Percentiles rank a stretch among this genome's conserved stretches.
Conservation (phyloP, 2,888 invertebrate genomes). For the Caenorhabditis sp. region DNA sequence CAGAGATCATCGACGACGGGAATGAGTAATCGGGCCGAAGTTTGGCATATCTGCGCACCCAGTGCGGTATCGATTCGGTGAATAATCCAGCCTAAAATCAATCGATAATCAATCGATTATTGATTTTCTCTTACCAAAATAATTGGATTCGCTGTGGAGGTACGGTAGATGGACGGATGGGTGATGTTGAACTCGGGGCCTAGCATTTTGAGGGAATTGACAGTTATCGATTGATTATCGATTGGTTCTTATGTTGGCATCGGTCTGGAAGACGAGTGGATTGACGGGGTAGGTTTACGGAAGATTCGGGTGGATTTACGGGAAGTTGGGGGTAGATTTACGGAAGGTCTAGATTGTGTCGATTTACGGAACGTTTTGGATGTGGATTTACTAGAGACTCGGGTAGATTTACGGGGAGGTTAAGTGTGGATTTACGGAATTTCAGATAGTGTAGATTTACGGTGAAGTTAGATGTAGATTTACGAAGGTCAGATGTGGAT, state of each 20-base stretch:
- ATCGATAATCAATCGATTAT: neutral
- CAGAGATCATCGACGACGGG: constrained; percentile 68
- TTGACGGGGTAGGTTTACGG: too few species aligned
- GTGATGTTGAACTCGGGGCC: constrained; percentile 61
- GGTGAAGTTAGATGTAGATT: too few species aligned
- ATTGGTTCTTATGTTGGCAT: constrained; percentile 41
- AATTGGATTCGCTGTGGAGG: constrained; percentile 61
- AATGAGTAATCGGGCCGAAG: constrained; percentile 74
- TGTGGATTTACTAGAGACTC: too few species aligned
- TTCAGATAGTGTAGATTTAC: too few species aligned
- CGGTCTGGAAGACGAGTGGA: neutral
- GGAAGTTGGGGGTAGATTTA: too few species aligned
- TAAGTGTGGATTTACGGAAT: too few species aligned
- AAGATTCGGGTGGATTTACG: too few species aligned
- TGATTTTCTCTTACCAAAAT: constrained; percentile 44
- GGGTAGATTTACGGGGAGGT: too few species aligned
- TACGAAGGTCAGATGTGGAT: too few species aligned
- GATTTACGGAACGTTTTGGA: too few species aligned
- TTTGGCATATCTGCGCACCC: constrained; percentile 66
- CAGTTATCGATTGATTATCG: neutral
- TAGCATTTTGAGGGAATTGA: constrained; percentile 29
- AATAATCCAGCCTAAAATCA: constrained; percentile 63
- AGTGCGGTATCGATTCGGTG: constrained; percentile 70
- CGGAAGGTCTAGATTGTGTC: too few species aligned
- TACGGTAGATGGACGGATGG: constrained; percentile 66